These are phyloP conservation scores for Agrilus cyanescens DNA, from an alignment of 2,888 invertebrate species.

Conservation along the genomic window DNA sequence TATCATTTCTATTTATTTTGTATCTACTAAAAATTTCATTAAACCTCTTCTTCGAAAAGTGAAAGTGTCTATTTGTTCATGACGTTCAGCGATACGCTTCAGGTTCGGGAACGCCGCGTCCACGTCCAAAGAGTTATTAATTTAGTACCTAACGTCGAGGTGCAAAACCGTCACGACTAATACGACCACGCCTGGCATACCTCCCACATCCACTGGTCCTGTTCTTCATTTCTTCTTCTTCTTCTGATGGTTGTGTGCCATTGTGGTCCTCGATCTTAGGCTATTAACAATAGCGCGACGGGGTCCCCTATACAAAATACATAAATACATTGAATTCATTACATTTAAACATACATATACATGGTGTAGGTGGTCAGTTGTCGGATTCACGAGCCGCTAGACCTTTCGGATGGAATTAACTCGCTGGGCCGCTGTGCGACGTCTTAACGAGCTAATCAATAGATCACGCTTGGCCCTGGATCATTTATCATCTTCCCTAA, in stretches of 20 bases:
- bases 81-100: too few species aligned
- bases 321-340: conserved; percentile 40
- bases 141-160: conserved; percentile 4
- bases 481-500: conserved; percentile 38
- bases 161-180: conserved; percentile 31
- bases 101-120: too few species aligned
- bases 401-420: conserved; percentile 10
- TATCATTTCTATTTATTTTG: too few species aligned
- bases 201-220: conserved; percentile 33
- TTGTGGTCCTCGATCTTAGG: conserved; percentile 35
- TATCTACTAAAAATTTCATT: too few species aligned
- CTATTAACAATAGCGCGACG: conserved; percentile 36
- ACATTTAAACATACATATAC: conserved; percentile 32
- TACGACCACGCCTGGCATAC: conserved; percentile 28
- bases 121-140: too few species aligned
- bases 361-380: conserved; percentile 25
- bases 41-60: too few species aligned
- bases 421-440: conserved; percentile 29
- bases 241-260: conserved; percentile 20
- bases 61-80: too few species aligned
- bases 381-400: too few species aligned
- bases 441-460: conserved; percentile 40
- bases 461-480: conserved; percentile 37
- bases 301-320: conserved; percentile 38
- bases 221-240: conserved; percentile 19